A percentile compares a stretch with the other conserved stretches of the same genome.
phyloP scores from a whole-genome alignment of 1,140 invertebrate species.

The Achatina immaculata region DNA sequence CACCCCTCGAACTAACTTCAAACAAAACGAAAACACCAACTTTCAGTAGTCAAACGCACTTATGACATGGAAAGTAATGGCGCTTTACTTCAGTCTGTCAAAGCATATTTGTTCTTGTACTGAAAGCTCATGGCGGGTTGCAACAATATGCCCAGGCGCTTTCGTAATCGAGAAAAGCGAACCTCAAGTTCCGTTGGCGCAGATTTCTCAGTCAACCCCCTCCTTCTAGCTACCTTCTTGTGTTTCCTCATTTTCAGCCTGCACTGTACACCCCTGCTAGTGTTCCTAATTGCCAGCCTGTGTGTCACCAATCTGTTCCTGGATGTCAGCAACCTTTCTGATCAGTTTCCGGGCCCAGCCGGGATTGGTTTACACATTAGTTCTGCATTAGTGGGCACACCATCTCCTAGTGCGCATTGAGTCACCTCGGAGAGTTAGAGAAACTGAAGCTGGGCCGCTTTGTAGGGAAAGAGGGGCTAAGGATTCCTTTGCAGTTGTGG shows the following conservation, averaged over 20 bases:
- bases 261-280: background rate
- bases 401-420: background rate
- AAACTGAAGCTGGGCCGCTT: background rate
- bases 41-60: no score
- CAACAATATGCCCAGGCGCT: no score
- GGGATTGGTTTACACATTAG: constrained; percentile 12
- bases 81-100: no score
- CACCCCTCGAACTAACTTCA: no score
- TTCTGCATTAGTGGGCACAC: background rate
- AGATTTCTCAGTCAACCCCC: no score
- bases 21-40: no score
- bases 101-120: no score
- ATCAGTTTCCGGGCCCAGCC: background rate
- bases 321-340: constrained; percentile 10
- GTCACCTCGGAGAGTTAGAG: background rate
- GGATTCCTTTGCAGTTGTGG: constrained; percentile 4
- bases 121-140: no score
- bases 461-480: background rate
- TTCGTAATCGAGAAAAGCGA: no score
- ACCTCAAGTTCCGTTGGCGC: no score
- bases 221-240: background rate
- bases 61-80: no score
- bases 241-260: background rate
- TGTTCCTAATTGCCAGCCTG: background rate
- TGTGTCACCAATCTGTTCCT: background rate